These are phyloP conservation scores for Decapterus maruadsi DNA, from an alignment of 2,797 vertebrate species.

Conservation along the genomic window DNA sequence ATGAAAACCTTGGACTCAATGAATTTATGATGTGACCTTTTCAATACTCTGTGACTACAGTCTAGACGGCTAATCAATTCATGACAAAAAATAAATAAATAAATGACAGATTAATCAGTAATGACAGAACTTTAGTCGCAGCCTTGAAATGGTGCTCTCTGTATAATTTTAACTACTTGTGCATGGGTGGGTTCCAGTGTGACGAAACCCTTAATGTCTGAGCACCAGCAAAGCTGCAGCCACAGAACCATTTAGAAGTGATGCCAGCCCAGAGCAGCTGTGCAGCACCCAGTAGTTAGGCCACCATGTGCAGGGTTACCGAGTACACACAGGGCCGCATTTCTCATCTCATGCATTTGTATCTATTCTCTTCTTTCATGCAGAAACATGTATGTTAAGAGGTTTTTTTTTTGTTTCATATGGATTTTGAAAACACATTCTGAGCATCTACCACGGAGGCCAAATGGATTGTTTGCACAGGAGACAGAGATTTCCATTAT, in stretches of 20 bases:
- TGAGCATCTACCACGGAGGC: no score
- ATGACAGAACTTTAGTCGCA: not conserved
- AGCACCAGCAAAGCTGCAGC: conserved; percentile 49
- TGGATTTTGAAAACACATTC: not conserved
- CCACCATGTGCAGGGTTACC: conserved; percentile 55
- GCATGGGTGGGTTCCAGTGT: conserved; percentile 40
- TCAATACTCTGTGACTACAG: not conserved
- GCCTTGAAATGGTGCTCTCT: not conserved
- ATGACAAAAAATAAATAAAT: not conserved
- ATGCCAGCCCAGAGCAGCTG: conserved; percentile 55
- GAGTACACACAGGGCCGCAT: conserved; percentile 46
- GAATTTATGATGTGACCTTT: not conserved
- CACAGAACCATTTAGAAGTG: conserved; percentile 47
- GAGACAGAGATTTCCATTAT: not conserved
- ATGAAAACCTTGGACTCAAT: not conserved
- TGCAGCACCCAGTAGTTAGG: conserved; percentile 66
- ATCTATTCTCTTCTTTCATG: conserved; percentile 13
- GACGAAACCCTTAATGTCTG: conserved; percentile 33
- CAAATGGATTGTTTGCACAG: not conserved
- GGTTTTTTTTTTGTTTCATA: not conserved
- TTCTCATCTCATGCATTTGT: conserved; percentile 46
- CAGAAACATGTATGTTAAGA: conserved; percentile 11
- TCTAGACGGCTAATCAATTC: not conserved
- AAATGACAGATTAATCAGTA: not conserved
- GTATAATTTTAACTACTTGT: conserved; percentile 25